Evolutionary conservation across 2,888 invertebrate genomes (phyloP).

Genomic region (Oxystoma pomonae): DNA sequence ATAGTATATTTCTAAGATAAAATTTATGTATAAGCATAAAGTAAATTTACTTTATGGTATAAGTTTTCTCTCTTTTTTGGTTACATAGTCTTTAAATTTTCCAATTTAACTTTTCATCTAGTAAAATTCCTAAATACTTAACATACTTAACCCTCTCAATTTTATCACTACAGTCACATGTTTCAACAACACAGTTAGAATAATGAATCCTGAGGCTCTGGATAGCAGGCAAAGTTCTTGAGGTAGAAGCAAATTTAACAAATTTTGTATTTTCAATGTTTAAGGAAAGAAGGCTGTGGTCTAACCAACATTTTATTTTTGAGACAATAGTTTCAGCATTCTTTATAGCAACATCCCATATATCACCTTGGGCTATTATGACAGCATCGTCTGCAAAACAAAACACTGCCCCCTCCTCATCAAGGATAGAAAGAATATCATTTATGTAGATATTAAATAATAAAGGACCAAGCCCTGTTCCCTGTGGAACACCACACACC

Average conservation of each 20-base stretch:
- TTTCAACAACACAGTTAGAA: neutral
- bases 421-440: constrained; percentile 25
- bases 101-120: constrained; percentile 1
- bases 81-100: neutral
- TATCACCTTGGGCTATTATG: constrained; percentile 1
- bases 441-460: constrained; percentile 10
- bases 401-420: neutral
- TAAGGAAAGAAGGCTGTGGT: constrained; percentile 5
- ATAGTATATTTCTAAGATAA: neutral
- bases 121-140: neutral
- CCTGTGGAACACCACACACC: constrained; percentile 6
- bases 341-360: constrained; percentile 1
- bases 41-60: too few relatives aligned
- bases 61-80: neutral
- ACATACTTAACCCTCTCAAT: neutral
- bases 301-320: constrained; percentile 9
- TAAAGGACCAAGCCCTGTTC: constrained; percentile 6
- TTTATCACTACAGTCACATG: neutral
- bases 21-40: neutral
- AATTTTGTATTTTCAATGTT: constrained; percentile 5
- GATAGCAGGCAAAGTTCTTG: neutral
- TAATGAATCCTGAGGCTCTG: neutral
- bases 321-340: constrained; percentile 7
- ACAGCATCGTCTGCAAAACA: constrained; percentile 5
- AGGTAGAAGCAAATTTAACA: neutral